Base-by-base conservation (phyloP, 2,797 vertebrate genomes). In the Moxostoma hubbsi region DNA sequence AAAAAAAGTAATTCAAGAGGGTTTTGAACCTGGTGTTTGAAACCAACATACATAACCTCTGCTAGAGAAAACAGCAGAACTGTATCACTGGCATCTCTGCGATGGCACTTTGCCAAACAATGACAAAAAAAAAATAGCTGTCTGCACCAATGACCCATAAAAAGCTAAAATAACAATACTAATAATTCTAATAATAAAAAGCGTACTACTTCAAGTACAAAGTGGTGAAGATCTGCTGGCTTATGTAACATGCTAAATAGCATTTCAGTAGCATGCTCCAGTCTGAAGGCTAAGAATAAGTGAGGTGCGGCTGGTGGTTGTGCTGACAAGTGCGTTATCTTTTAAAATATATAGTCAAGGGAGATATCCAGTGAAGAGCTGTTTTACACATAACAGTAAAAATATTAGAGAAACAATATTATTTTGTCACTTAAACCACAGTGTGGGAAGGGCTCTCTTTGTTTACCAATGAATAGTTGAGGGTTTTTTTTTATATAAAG, bases 191-290 rank as follows among this genome's bases (percentile, higher is more conserved):
- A 54, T 15, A 10, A 55, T 43, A 18, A 46, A 80, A 65, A 36
- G 43, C 54, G 47, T 62, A 73, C 62, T 46, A 46, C 15, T 45
- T 70, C 15, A 64, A 24, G n/a, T 69, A 36, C 36, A 36, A 36
- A 36, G 53, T 46, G 69, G 74, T 16, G 15, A 71, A 79, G 75
- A 67, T 58, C 55, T 50, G 69, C 24, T 36, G 36, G 36, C 43
- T 64, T 10, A 68, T 68, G 65, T 45, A 71, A 61, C 77, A 46
- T 12, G 55, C 12, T 68, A 79, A 67, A 84, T 61, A 63, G 51
- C 72, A 75, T 64, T 75, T 78, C 66, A 15, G 59, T 83, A 70
- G 68, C 45, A n/a, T 9, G 66, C 43, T 63, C 54, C 70, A 74
- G 47, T 62, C 47, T 61, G 71, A 81, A 81, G 61, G 71, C 65